Evolutionary conservation across 2,888 invertebrate species (phyloP).

Genomic region (Luperina testacea): DNA sequence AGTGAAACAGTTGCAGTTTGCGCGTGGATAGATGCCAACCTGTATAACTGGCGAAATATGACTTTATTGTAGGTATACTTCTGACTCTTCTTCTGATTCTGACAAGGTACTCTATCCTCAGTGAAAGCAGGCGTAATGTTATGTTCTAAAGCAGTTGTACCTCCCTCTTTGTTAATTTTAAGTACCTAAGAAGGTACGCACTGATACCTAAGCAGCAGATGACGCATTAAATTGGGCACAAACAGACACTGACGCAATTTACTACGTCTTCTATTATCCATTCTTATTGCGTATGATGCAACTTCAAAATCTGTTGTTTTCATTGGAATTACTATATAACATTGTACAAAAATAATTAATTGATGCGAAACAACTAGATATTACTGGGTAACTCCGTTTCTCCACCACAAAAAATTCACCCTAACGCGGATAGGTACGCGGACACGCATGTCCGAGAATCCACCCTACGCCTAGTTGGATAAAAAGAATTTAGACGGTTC

Average conservation of each 20-base stretch:
- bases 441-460: too few relatives aligned
- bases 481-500: too few relatives aligned
- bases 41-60: too few relatives aligned
- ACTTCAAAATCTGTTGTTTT: background rate
- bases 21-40: too few relatives aligned
- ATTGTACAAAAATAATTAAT: background rate
- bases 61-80: background rate
- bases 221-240: conserved; percentile 1
- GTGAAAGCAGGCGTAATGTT: background rate
- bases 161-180: background rate
- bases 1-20: too few relatives aligned
- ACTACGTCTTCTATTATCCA: background rate
- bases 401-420: too few relatives aligned
- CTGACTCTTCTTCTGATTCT: too few relatives aligned
- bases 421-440: too few relatives aligned
- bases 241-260: conserved; percentile 5
- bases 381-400: too few relatives aligned
- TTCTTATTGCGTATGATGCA: background rate
- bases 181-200: background rate
- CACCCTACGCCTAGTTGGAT: too few relatives aligned
- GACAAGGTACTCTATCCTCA: background rate
- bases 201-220: background rate
- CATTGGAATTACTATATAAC: background rate
- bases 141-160: background rate
- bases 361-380: background rate